Conservation (phyloP, 2,113 vertebrate species). For the Odontesthes bonariensis region DNA sequence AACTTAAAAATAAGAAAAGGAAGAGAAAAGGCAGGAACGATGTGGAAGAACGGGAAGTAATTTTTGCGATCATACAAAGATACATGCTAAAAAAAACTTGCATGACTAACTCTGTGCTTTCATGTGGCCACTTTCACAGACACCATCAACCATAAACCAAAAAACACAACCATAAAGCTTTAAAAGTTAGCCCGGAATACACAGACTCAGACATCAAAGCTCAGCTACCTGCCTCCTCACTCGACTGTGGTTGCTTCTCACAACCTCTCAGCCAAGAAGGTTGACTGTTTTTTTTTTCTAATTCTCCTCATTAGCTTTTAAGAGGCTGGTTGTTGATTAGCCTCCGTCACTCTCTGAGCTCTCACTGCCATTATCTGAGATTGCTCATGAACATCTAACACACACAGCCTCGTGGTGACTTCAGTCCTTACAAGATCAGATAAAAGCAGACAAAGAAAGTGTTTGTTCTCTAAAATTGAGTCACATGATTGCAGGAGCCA, state of each 20-base stretch:
- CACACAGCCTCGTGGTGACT: conserved; percentile 10
- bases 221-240: conserved; percentile 11
- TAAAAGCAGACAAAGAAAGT: background rate
- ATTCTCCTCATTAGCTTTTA: conserved; percentile 46
- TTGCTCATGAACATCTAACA: conserved; percentile 36
- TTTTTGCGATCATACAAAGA: too few species aligned
- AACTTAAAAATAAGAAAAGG: background rate
- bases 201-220: conserved; percentile 35
- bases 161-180: conserved; percentile 13
- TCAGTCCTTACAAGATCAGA: background rate
- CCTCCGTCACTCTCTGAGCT: background rate
- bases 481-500: conserved; percentile 7
- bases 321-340: conserved; percentile 23
- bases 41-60: background rate
- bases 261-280: conserved; percentile 17
- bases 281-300: conserved; percentile 35
- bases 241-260: conserved; percentile 16
- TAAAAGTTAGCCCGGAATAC: conserved; percentile 22
- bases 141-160: background rate
- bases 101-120: conserved; percentile 13
- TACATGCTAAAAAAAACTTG: background rate
- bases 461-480: background rate
- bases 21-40: background rate
- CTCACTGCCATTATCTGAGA: conserved; percentile 35
- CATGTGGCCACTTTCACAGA: conserved; percentile 20